phyloP scores from a whole-genome alignment of 2,797 vertebrate species.

The Amphiprion clarkii region DNA sequence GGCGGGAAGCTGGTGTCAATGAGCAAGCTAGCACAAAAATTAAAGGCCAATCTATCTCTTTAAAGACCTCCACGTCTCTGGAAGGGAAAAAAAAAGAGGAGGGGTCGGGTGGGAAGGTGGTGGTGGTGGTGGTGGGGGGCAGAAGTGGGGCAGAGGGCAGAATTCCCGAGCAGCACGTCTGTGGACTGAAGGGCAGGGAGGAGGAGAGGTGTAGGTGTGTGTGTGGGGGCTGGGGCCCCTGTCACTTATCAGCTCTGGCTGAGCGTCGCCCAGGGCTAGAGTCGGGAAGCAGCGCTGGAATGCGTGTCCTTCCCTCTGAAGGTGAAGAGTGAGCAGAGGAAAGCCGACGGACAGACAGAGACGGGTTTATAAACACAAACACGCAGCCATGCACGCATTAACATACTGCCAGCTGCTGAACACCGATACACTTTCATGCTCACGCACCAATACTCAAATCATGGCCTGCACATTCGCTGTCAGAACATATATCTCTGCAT shows the following conservation, averaged over 20 bases:
- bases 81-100: slow-evolving; percentile 29
- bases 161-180: slow-evolving; percentile 86
- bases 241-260: slow-evolving; percentile 89
- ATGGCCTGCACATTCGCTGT: slow-evolving; percentile 14
- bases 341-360: slow-evolving; percentile 55
- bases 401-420: slow-evolving; percentile 59
- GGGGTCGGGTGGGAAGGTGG: slow-evolving; percentile 5
- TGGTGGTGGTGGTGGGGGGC: slow-evolving; percentile 42
- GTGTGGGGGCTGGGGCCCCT: slow-evolving; percentile 82
- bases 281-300: slow-evolving; percentile 86
- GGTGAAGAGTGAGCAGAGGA: slow-evolving; percentile 85
- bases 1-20: slow-evolving; percentile 62
- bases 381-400: slow-evolving; percentile 11
- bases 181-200: slow-evolving; percentile 79
- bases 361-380: slow-evolving; percentile 60
- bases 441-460: slow-evolving; percentile 40
- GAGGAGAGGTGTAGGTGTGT: slow-evolving; percentile 39
- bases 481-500: slow-evolving; percentile 13
- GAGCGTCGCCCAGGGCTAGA: slow-evolving; percentile 88
- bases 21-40: slow-evolving; percentile 73
- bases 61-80: slow-evolving; percentile 79
- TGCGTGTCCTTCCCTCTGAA: slow-evolving; percentile 88
- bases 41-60: slow-evolving; percentile 85
- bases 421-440: slow-evolving; percentile 46
- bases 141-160: slow-evolving; percentile 86